phyloP scores from a whole-genome alignment of 2,113 vertebrate genomes.

The Silurus meridionalis region DNA sequence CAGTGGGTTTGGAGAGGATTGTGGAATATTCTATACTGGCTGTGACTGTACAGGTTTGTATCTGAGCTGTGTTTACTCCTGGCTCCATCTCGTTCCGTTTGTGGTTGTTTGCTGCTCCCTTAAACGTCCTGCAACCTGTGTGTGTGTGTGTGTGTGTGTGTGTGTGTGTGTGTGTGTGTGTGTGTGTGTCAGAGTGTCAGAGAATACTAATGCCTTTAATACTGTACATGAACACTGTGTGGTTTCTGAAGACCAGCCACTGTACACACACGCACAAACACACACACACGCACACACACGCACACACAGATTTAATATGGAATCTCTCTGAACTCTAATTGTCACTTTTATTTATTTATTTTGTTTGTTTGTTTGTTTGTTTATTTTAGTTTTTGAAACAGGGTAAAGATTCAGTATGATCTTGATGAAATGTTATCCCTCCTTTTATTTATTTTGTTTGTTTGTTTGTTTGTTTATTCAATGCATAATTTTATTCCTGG shows the following conservation, averaged over 20 bases:
- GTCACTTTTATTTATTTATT: background rate
- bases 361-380: background rate
- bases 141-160: constrained; percentile 36
- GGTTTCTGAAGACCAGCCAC: constrained; percentile 6
- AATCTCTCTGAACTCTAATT: background rate
- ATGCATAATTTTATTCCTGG: too few species aligned
- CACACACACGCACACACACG: constrained; percentile 14
- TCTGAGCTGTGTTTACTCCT: constrained; percentile 73
- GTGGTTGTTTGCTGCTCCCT: constrained; percentile 77
- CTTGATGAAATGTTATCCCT: too few species aligned
- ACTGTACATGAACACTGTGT: background rate
- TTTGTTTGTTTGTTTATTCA: background rate
- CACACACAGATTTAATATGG: background rate
- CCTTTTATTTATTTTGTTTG: background rate
- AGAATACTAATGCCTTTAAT: constrained; percentile 14
- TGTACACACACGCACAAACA: background rate
- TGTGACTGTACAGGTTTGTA: constrained; percentile 71
- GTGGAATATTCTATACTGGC: constrained; percentile 77
- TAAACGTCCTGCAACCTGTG: constrained; percentile 71
- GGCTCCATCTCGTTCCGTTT: constrained; percentile 75
- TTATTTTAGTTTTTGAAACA: too few species aligned
- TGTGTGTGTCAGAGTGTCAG: background rate
- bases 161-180: constrained; percentile 9
- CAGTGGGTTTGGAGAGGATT: constrained; percentile 56
- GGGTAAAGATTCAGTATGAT: too few species aligned